Percentiles rank a stretch among this genome's conserved stretches.
phyloP scores from a whole-genome alignment of 1,140 invertebrate genomes.

The Diachasma alloeum region DNA sequence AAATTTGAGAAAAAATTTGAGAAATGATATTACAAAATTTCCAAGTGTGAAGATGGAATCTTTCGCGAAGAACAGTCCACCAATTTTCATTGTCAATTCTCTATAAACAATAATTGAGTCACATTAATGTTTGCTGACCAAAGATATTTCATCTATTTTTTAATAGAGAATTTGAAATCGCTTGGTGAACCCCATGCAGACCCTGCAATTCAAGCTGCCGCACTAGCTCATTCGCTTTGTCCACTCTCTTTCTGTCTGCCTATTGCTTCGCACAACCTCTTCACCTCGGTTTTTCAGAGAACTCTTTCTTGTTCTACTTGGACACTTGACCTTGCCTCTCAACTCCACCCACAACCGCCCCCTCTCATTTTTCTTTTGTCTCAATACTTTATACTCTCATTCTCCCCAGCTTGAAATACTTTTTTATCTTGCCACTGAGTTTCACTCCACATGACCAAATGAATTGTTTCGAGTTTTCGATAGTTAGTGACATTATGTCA shows the following conservation, averaged over 20 bases:
- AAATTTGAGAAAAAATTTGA: no score
- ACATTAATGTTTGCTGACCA: no score
- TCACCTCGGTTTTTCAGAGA: neutral
- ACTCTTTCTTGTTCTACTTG: neutral
- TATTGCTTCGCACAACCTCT: neutral
- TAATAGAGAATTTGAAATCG: no score
- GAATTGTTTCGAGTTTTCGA: neutral
- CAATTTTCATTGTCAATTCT: no score
- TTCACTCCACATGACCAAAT: neutral
- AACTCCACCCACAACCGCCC: neutral
- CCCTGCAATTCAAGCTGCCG: neutral
- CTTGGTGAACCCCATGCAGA: no score
- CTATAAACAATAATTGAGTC: no score
- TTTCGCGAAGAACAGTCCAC: no score
- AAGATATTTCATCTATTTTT: no score
- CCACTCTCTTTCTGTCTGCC: neutral
- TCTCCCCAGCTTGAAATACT: neutral
- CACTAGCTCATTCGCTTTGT: neutral
- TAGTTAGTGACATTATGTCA: neutral
- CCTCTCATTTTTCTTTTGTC: neutral
- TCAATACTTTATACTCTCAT: neutral
- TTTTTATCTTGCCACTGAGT: neutral
- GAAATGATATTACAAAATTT: no score
- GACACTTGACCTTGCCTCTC: slow-evolving; percentile 6
- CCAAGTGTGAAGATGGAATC: no score